Evolutionary conservation across 2,888 invertebrate genomes (phyloP).

Genomic region (Holacanthella duospinosa): DNA sequence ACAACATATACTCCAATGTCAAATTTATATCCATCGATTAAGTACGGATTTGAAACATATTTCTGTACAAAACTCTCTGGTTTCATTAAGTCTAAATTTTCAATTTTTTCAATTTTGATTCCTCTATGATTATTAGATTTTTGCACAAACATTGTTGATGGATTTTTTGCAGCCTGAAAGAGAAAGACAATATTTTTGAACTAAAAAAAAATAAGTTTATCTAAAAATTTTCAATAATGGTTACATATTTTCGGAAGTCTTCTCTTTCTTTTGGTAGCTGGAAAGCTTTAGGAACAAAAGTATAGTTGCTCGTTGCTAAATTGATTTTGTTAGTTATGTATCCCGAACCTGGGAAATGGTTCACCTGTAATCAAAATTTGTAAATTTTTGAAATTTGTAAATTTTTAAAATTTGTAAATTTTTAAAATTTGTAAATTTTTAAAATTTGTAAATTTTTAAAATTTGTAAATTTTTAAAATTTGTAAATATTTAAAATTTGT

Average conservation of each 20-base stretch:
- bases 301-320: slow-evolving; percentile 65
- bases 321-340: slow-evolving; percentile 86
- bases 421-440: too few species aligned
- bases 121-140: slow-evolving; percentile 87
- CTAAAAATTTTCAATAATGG: background rate
- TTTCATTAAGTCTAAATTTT: slow-evolving; percentile 55
- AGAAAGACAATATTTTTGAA: too few species aligned
- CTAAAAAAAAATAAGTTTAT: too few species aligned
- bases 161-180: slow-evolving; percentile 50
- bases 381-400: too few species aligned
- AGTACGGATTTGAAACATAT: slow-evolving; percentile 72
- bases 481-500: too few species aligned
- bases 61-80: slow-evolving; percentile 31
- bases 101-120: slow-evolving; percentile 60
- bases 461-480: too few species aligned
- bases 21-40: slow-evolving; percentile 89
- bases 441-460: too few species aligned
- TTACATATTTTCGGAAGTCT: slow-evolving; percentile 57
- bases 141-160: slow-evolving; percentile 68
- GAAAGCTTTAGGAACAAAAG: slow-evolving; percentile 78
- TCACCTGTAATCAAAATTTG: slow-evolving; percentile 49
- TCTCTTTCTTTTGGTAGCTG: slow-evolving; percentile 65
- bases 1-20: slow-evolving; percentile 92
- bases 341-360: slow-evolving; percentile 90
- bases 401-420: too few species aligned